Evolutionary conservation across 37 sponge, comb jelly and placozoan genomes (phyloP).

Genomic region (Cladorhizidae sp.): DNA sequence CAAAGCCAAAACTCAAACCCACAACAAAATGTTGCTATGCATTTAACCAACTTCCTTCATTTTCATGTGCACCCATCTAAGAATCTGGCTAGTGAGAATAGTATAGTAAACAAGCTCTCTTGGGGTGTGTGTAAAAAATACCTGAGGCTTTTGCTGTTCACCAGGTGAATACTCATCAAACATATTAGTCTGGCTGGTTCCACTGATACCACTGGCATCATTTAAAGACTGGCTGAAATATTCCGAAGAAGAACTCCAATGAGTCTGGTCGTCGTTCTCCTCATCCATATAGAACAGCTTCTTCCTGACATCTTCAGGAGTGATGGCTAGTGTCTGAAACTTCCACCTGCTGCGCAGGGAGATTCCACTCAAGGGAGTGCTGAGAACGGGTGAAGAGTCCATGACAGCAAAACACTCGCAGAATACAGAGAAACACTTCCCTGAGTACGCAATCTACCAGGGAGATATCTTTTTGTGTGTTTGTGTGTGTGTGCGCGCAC

Average conservation of each 20-base stretch:
- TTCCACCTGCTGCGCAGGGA: not conserved
- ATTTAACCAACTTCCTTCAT: too few relatives aligned
- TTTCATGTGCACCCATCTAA: too few relatives aligned
- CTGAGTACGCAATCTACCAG: too few relatives aligned
- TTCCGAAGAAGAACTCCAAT: slow-evolving; percentile 40
- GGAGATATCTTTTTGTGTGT: not conserved
- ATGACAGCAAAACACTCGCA: too few relatives aligned
- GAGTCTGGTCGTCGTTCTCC: not conserved
- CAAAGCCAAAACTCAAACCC: too few relatives aligned
- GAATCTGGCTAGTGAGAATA: too few relatives aligned
- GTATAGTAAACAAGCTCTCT: too few relatives aligned
- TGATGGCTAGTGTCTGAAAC: not conserved
- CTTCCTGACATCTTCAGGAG: slow-evolving; percentile 39
- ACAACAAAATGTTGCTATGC: too few relatives aligned
- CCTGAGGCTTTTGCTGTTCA: not conserved
- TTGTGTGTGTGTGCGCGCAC: too few relatives aligned
- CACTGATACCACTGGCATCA: slow-evolving; percentile 1
- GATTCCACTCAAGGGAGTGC: not conserved
- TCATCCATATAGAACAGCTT: slow-evolving; percentile 29
- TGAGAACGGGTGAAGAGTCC: not conserved
- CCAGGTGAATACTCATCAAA: slow-evolving; percentile 19
- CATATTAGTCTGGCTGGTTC: not conserved
- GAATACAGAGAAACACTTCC: too few relatives aligned
- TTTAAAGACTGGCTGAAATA: slow-evolving; percentile 54
- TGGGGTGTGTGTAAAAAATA: too few relatives aligned